Percentiles rank a stretch among this genome's conserved stretches.
Evolutionary conservation across 92 coral and sea anemone genomes (phyloP).

Genomic region (Porites cylindrica): DNA sequence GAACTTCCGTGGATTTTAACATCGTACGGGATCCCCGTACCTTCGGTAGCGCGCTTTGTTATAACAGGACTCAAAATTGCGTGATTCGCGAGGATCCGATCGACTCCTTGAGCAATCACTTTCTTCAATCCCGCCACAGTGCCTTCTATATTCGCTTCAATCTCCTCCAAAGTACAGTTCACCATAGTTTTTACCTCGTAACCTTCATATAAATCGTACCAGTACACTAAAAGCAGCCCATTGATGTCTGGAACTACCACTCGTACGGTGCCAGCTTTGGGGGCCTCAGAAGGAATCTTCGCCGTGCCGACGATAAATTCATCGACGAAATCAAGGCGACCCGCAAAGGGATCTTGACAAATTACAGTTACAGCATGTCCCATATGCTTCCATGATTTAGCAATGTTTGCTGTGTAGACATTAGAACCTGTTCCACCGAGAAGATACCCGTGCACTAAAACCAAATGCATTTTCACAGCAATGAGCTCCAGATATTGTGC

Average conservation of each 20-base stretch:
- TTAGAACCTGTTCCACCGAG: constrained; percentile 89
- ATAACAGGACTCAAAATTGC: constrained; percentile 83
- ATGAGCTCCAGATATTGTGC: neutral
- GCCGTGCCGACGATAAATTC: constrained; percentile 78
- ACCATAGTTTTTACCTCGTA: constrained; percentile 86
- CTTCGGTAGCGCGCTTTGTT: constrained; percentile 80
- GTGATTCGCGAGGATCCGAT: constrained; percentile 89
- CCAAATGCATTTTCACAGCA: constrained; percentile 75
- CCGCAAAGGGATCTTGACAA: constrained; percentile 90
- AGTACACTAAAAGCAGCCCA: constrained; percentile 88
- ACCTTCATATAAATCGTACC: constrained; percentile 83
- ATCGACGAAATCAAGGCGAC: constrained; percentile 82
- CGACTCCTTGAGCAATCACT: constrained; percentile 88
- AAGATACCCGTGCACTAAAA: constrained; percentile 84
- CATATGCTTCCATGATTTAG: constrained; percentile 83
- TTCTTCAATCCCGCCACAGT: constrained; percentile 80
- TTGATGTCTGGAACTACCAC: constrained; percentile 87
- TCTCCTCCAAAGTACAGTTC: constrained; percentile 84
- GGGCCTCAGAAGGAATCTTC: constrained; percentile 75
- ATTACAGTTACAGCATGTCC: constrained; percentile 89
- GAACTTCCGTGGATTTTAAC: constrained; percentile 93
- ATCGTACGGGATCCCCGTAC: constrained; percentile 73
- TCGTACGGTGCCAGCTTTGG: constrained; percentile 74
- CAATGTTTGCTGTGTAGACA: constrained; percentile 85
- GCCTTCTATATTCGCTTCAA: constrained; percentile 84